phyloP scores from a whole-genome alignment of 2,797 vertebrate species.

The Phoeniculus purpureus region DNA sequence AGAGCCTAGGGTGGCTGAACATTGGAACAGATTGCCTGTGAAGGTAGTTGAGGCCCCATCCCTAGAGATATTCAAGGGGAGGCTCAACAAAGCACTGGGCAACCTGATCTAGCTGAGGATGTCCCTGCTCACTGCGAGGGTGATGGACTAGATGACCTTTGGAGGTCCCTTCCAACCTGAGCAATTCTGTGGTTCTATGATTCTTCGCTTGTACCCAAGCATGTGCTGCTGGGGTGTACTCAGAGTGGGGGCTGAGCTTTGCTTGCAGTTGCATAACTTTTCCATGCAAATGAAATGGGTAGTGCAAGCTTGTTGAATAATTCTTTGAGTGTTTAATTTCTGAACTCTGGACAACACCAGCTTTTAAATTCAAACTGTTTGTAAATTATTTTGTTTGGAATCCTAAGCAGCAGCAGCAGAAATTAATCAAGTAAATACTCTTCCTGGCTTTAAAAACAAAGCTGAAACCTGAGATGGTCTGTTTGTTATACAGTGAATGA shows the following conservation, averaged over 20 bases:
- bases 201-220: not conserved
- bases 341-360: not conserved
- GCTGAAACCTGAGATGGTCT: slow-evolving; percentile 40
- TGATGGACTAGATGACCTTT: too few relatives aligned
- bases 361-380: slow-evolving; percentile 8
- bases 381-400: not conserved
- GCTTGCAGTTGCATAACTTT: not conserved
- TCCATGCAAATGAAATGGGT: slow-evolving; percentile 9
- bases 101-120: too few relatives aligned
- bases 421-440: slow-evolving; percentile 17
- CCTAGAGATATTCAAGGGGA: too few relatives aligned
- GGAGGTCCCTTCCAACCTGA: too few relatives aligned
- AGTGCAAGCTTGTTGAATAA: slow-evolving; percentile 28
- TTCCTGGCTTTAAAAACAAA: slow-evolving; percentile 36
- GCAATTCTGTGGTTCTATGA: too few relatives aligned
- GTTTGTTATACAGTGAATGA: slow-evolving; percentile 32
- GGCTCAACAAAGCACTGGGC: too few relatives aligned
- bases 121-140: too few relatives aligned
- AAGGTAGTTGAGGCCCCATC: too few relatives aligned
- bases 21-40: too few relatives aligned
- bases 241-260: not conserved
- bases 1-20: not conserved
- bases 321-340: not conserved
- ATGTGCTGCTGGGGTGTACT: not conserved
- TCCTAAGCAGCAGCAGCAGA: slow-evolving; percentile 17